Evolutionary conservation across 1,140 invertebrate species (phyloP).

Genomic region (Euura saliciscinereae): DNA sequence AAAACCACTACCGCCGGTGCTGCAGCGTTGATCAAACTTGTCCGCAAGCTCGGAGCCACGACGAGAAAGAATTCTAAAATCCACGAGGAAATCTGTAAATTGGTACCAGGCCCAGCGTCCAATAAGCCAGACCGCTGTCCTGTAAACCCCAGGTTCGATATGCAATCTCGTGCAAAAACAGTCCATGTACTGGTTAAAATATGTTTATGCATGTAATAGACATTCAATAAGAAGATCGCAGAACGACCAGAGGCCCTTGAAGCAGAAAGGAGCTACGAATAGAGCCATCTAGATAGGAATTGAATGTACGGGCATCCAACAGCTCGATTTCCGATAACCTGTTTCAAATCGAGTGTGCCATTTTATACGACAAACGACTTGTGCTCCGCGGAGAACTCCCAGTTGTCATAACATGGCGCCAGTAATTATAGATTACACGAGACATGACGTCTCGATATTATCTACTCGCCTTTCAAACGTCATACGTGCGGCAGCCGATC

Average conservation of each 20-base stretch:
- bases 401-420: constrained; percentile 6
- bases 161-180: constrained; percentile 7
- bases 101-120: no score
- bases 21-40: neutral
- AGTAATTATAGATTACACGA: neutral
- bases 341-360: neutral
- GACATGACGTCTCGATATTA: neutral
- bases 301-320: constrained; percentile 8
- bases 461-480: neutral
- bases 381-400: neutral
- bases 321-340: constrained; percentile 16
- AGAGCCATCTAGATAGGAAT: constrained; percentile 16
- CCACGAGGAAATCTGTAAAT: neutral
- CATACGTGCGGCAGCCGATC: neutral
- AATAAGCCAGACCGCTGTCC: neutral
- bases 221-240: neutral
- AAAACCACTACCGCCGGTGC: neutral
- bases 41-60: neutral
- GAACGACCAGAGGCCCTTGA: neutral
- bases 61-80: neutral
- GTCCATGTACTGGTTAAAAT: neutral
- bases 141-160: neutral
- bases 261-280: constrained; percentile 5
- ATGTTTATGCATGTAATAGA: neutral
- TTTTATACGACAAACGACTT: neutral